These are phyloP conservation scores for Grallaria varia DNA, from an alignment of 2,113 vertebrate species.

Conservation along the genomic window DNA sequence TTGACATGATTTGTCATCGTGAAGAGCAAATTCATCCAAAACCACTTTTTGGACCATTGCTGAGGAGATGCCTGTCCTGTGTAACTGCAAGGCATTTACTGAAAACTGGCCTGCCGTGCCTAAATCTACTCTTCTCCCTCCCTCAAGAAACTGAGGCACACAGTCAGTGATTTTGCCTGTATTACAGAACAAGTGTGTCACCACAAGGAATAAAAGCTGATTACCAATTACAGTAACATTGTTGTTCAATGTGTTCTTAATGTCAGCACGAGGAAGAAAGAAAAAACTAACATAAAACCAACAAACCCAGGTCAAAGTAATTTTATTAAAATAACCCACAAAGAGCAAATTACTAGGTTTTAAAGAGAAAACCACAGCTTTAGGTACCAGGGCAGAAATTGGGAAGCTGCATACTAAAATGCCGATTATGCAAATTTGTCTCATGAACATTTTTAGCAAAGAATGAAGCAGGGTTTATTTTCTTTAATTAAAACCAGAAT, in stretches of 20 bases:
- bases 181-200: background rate
- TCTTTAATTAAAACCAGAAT: conserved; percentile 53
- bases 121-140: background rate
- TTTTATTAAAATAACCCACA: conserved; percentile 43
- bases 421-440: conserved; percentile 9
- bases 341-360: background rate
- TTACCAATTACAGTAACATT: background rate
- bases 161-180: background rate
- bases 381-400: background rate
- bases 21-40: background rate
- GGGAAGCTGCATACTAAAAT: conserved; percentile 30
- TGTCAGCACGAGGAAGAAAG: background rate
- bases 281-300: background rate
- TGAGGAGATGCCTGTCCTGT: background rate
- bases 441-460: conserved; percentile 37
- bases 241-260: background rate
- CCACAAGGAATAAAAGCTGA: background rate
- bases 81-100: background rate
- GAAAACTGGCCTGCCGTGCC: rapidly evolving
- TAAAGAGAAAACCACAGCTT: background rate
- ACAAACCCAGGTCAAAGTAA: background rate
- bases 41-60: background rate
- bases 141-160: background rate
- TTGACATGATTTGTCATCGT: rapidly evolving
- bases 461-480: conserved; percentile 30